phyloP scores from a whole-genome alignment of 2,888 invertebrate species.

The Pterostichus niger region DNA sequence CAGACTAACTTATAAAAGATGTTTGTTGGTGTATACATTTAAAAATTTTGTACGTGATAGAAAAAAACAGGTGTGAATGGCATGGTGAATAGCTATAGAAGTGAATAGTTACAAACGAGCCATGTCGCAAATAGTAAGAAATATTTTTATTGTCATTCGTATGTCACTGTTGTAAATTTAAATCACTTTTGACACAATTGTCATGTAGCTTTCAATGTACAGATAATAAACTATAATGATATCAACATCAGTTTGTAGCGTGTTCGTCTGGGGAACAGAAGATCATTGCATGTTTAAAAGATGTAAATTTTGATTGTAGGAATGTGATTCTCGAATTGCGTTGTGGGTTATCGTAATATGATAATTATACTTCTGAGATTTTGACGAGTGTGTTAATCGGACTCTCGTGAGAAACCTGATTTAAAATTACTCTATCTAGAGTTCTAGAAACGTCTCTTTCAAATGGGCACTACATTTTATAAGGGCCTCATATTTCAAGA shows the following conservation, averaged over 20 bases:
- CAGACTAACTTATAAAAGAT: constrained; percentile 10
- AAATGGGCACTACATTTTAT: not conserved
- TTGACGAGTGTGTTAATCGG: constrained; percentile 47
- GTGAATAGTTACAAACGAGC: constrained; percentile 45
- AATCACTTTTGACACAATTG: constrained; percentile 64
- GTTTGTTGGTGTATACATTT: constrained; percentile 30
- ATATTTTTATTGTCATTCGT: constrained; percentile 58
- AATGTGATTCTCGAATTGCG: constrained; percentile 43
- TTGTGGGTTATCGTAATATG: constrained; percentile 51
- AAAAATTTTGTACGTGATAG: constrained; percentile 24
- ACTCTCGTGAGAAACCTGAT: constrained; percentile 40
- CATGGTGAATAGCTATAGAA: constrained; percentile 35
- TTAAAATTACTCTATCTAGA: constrained; percentile 3
- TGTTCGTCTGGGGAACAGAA: not conserved
- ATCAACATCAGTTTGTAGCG: constrained; percentile 49
- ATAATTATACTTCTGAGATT: constrained; percentile 52
- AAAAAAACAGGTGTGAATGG: constrained; percentile 31
- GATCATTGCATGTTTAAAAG: constrained; percentile 57
- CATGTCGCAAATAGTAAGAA: constrained; percentile 46
- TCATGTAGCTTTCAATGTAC: constrained; percentile 50
- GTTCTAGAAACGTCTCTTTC: not conserved
- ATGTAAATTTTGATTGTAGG: constrained; percentile 61
- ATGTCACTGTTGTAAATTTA: constrained; percentile 56
- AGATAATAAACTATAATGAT: constrained; percentile 62
- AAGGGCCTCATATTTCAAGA: not conserved